phyloP scores from a whole-genome alignment of 2,888 invertebrate genomes.

The Amphipoea oculea region DNA sequence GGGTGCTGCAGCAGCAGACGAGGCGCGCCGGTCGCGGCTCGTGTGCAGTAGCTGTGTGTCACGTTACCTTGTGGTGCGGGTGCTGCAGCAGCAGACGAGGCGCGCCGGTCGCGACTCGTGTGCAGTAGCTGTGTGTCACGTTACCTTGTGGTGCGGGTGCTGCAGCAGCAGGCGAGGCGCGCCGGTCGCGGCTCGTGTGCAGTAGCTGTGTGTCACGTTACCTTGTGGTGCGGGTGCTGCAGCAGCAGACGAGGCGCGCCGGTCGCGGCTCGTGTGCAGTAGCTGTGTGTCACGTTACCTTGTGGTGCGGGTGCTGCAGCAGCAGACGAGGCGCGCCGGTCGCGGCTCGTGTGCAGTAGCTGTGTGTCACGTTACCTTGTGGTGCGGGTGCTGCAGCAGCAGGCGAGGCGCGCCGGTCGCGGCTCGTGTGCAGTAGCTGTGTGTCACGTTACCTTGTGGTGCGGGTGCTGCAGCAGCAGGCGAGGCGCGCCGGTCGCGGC shows the following conservation, averaged over 20 bases:
- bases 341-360: conserved; percentile 75
- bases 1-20: conserved; percentile 72
- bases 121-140: conserved; percentile 12
- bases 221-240: not conserved
- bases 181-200: not conserved
- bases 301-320: conserved; percentile 64
- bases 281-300: conserved; percentile 19
- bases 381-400: conserved; percentile 19
- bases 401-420: conserved; percentile 5
- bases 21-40: conserved; percentile 83
- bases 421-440: conserved; percentile 6
- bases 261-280: no score
- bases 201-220: conserved; percentile 2
- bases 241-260: no score
- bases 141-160: conserved; percentile 30
- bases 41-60: conserved; percentile 8
- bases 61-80: conserved; percentile 65
- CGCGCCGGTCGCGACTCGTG: conserved; percentile 79
- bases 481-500: conserved; percentile 86
- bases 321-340: conserved; percentile 80
- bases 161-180: conserved; percentile 8
- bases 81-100: conserved; percentile 75
- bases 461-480: conserved; percentile 68
- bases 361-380: conserved; percentile 25
- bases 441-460: conserved; percentile 11